Evolutionary conservation across 1,140 invertebrate species (phyloP).

Genomic region (Zaprionus kolodkinae): DNA sequence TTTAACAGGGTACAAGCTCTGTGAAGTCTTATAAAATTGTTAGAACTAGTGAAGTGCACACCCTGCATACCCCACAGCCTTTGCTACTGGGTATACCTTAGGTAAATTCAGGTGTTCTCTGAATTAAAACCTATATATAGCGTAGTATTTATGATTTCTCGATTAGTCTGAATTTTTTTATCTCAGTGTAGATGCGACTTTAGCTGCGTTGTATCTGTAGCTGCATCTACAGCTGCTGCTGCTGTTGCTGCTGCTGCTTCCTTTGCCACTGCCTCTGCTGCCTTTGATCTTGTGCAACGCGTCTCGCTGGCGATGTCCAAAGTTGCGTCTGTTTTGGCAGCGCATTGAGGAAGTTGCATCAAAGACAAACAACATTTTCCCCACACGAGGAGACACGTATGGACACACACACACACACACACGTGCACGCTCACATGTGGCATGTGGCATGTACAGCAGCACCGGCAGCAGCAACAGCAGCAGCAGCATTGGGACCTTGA

Average conservation of each 20-base stretch:
- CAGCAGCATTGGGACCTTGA: conserved; percentile 61
- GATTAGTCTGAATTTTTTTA: background rate
- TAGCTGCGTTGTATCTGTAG: conserved; percentile 24
- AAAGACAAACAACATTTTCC: conserved; percentile 74
- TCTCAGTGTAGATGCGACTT: conserved; percentile 33
- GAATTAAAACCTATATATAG: background rate
- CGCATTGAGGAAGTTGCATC: conserved; percentile 81
- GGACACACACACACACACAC: conserved; percentile 16
- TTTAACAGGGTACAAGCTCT: background rate
- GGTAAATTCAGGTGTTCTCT: background rate
- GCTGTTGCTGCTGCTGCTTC: conserved; percentile 26
- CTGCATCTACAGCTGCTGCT: conserved; percentile 47
- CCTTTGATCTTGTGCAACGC: conserved; percentile 69
- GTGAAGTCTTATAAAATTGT: no score
- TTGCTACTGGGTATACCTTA: background rate
- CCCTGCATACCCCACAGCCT: background rate
- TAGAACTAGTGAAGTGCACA: no score
- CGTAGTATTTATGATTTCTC: background rate
- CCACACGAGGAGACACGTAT: conserved; percentile 18
- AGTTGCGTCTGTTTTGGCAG: conserved; percentile 67
- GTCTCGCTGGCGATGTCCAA: conserved; percentile 40
- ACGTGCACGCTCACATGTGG: conserved; percentile 30
- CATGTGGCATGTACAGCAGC: background rate
- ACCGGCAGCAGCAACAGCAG: background rate
- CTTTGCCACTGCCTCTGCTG: conserved; percentile 42